Evolutionary conservation across 2,888 invertebrate species (phyloP), one percentile per base, ranked within the genome.

Genomic region (Chouioia cunea): DNA sequence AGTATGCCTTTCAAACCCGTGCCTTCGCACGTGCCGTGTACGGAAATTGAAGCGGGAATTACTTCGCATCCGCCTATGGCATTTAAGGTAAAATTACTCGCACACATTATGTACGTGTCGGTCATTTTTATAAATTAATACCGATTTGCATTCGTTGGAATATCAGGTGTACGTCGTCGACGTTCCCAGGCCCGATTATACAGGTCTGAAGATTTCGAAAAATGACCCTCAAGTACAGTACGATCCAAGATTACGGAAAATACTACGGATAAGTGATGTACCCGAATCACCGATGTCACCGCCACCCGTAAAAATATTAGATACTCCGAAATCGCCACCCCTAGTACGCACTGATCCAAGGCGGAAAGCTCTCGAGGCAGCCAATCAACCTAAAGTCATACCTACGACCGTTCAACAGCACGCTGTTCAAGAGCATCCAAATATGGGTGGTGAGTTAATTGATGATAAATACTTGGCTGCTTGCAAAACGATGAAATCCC

Each of bases 11-110:
- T 95, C 80, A 93, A 94, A 83, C 91, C 93, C 10, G 90, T 92
- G 58, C 91, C 93, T n/a, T 91, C 93, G 77, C 94, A 94, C 82
- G 90, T 92, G 15, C 94, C 95, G 0, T 95, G 95, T 27, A 93
- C 92, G 0, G 96, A 96, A 87, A 95, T 96, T 73, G 93, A 95
- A 80, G 95, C 93, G 10, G 93, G 93, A 47, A 89, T 93, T 54
- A 91, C 91, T 63, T 92, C 93, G 52, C 95, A 95, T 82, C 90
- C 91, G 0, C 92, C 93, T 0, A 91, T 95, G 63, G 77, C 86
- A 0, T 96, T 92, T 87, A 91, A 90, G 82, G 73, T 73, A 20
- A 70, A 43, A 15, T 50, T 15, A 10, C 16, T 2, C 16, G n/a
- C 36, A 4, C 16, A 8, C 10, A 15, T 15, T 15, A 22, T 0